Conservation (phyloP, 2,797 vertebrate genomes). For the Adrianichthys oophorus region DNA sequence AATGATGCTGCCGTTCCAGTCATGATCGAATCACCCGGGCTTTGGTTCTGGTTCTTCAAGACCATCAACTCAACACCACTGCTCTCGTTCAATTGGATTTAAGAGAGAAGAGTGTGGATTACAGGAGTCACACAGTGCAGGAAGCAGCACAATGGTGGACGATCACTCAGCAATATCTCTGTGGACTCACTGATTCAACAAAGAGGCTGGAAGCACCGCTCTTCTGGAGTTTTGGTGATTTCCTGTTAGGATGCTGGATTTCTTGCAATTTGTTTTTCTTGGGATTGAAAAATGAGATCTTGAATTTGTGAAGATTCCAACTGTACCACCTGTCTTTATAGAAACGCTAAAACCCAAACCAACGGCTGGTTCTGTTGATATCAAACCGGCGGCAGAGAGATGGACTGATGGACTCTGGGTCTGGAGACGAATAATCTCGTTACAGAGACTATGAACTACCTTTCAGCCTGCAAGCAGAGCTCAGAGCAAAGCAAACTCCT, state of each 20-base stretch:
- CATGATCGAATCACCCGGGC: slow-evolving; percentile 1
- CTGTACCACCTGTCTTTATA: too few species aligned
- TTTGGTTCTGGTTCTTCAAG: not conserved
- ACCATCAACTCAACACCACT: not conserved
- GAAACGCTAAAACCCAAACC: not conserved
- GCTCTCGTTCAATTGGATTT: slow-evolving; percentile 58
- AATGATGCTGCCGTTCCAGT: not conserved
- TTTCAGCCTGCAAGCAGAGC: slow-evolving; percentile 33
- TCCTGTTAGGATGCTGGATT: not conserved
- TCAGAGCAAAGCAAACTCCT: slow-evolving; percentile 14
- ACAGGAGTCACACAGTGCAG: slow-evolving; percentile 27
- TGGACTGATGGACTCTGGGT: slow-evolving; percentile 16
- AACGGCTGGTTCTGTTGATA: not conserved
- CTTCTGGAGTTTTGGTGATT: slow-evolving; percentile 5
- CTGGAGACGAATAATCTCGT: slow-evolving; percentile 56
- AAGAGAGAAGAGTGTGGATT: slow-evolving; percentile 58
- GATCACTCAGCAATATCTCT: not conserved
- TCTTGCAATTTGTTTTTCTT: not conserved
- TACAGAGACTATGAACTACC: slow-evolving; percentile 51
- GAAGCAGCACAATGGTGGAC: slow-evolving; percentile 10
- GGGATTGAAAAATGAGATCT: not conserved
- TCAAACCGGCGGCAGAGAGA: not conserved
- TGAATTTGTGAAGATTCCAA: not conserved
- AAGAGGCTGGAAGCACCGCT: not conserved
- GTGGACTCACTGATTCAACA: not conserved